Conservation (phyloP, 2,113 vertebrate genomes). For the Microtus montanus region DNA sequence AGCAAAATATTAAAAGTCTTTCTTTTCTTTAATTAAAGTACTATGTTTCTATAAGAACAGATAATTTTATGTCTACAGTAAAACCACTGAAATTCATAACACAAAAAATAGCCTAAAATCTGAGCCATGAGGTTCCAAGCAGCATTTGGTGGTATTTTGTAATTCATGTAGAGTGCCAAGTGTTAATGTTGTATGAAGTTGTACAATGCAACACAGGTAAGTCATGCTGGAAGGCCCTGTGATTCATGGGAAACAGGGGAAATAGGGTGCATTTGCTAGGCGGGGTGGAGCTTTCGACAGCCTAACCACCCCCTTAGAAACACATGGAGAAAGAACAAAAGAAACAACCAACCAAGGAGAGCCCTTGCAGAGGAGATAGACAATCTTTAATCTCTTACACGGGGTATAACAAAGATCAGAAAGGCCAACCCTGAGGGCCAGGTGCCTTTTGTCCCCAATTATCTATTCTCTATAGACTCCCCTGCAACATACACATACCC, state of each 20-base stretch:
- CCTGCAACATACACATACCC: not conserved
- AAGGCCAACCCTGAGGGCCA: not conserved
- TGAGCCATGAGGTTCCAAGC: not conserved
- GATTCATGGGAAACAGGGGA: not conserved
- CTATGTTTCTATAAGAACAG: not conserved
- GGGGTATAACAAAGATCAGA: not conserved
- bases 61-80: not conserved
- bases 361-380: not conserved
- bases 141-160: not conserved
- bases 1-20: not conserved
- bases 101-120: not conserved
- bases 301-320: not conserved
- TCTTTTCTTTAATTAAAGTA: not conserved
- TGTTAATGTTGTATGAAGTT: not conserved
- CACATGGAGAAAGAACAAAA: not conserved
- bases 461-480: not conserved
- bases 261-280: not conserved
- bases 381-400: not conserved
- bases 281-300: not conserved
- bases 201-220: not conserved
- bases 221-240: not conserved
- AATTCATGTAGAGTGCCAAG: not conserved
- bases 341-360: not conserved
- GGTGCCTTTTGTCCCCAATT: not conserved
- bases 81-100: not conserved